These are phyloP conservation scores for Molorchus minor DNA, from an alignment of 2,888 invertebrate genomes.

Conservation along the genomic window DNA sequence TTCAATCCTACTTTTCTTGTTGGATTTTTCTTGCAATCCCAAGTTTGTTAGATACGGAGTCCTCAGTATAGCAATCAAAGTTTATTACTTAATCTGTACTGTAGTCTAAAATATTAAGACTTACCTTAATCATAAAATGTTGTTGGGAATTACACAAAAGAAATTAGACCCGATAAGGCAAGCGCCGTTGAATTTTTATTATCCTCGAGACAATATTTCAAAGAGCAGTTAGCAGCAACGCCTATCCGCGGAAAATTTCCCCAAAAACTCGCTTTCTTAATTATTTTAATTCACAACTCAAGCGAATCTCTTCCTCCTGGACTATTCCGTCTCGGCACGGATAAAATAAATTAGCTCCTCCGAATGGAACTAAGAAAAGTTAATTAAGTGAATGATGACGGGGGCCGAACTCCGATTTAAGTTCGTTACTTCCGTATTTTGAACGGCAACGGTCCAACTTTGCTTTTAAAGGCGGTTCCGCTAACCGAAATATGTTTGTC, in stretches of 20 bases:
- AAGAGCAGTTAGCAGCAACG: background rate
- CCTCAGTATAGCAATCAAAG: too few species aligned
- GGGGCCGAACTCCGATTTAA: conserved; percentile 47
- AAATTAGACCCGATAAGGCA: too few species aligned
- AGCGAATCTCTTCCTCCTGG: conserved; percentile 49
- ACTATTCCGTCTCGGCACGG: conserved; percentile 54
- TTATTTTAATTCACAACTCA: conserved; percentile 57
- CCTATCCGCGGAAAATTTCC: background rate
- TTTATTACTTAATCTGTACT: too few species aligned
- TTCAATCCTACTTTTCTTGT: too few species aligned
- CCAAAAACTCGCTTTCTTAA: conserved; percentile 51
- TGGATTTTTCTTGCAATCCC: too few species aligned
- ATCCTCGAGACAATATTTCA: background rate
- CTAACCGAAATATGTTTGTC: conserved; percentile 37
- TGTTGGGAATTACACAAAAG: too few species aligned
- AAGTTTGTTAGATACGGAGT: too few species aligned
- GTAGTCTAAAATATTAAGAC: too few species aligned
- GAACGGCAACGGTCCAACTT: conserved; percentile 45
- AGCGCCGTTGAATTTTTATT: too few species aligned
- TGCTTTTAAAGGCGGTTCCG: conserved; percentile 36
- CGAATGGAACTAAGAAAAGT: conserved; percentile 55
- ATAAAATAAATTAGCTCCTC: conserved; percentile 56
- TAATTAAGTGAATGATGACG: conserved; percentile 55
- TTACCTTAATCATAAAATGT: too few species aligned
- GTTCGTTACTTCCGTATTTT: conserved; percentile 47